Evolutionary conservation across 2,113 vertebrate genomes (phyloP).

Genomic region (Paradoxurus hermaphroditus): DNA sequence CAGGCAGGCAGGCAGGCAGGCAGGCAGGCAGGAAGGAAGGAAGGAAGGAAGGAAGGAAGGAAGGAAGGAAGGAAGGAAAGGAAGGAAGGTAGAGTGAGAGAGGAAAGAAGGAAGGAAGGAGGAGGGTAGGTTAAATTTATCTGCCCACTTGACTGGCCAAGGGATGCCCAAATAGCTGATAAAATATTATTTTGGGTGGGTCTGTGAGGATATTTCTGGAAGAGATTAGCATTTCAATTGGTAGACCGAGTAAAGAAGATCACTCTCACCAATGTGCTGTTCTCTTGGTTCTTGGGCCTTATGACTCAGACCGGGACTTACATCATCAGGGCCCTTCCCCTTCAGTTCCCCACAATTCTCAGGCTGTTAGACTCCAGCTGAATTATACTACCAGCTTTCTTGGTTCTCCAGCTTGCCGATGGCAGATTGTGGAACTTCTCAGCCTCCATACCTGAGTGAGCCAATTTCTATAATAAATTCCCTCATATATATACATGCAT

Average conservation of each 20-base stretch:
- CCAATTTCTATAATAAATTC: neutral
- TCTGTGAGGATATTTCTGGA: too few species aligned
- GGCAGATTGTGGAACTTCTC: neutral
- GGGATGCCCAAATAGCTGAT: neutral
- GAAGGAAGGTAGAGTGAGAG: too few species aligned
- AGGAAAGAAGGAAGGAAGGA: accelerated
- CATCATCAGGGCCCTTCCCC: neutral
- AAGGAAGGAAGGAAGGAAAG: too few species aligned
- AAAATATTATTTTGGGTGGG: neutral
- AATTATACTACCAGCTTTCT: neutral
- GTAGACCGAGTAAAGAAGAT: neutral
- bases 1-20: too few species aligned
- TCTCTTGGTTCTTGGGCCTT: neutral
- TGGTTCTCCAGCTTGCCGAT: neutral
- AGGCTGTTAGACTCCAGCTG: neutral
- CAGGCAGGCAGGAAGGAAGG: too few species aligned
- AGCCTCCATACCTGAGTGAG: neutral
- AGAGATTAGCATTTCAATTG: neutral
- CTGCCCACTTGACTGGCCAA: neutral
- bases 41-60: too few species aligned
- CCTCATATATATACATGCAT: neutral
- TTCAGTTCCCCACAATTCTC: neutral
- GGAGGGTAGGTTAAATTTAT: neutral
- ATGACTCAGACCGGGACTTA: neutral
- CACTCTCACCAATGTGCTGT: neutral